These are phyloP conservation scores for Cyprinus carpio DNA, from an alignment of 2,113 vertebrate genomes.

Conservation along the genomic window DNA sequence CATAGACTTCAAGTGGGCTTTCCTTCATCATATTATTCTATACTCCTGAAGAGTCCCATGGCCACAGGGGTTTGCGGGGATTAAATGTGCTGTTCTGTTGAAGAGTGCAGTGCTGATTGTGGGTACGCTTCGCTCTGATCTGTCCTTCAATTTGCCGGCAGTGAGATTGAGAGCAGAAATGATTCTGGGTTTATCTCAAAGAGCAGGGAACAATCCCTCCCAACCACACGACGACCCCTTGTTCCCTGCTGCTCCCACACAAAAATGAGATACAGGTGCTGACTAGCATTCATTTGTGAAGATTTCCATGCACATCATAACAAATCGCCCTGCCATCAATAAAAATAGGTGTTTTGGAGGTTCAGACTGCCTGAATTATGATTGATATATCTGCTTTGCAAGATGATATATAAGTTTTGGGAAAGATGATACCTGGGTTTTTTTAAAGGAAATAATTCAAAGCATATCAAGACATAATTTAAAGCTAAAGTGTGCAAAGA, in stretches of 20 bases:
- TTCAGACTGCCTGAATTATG: not conserved
- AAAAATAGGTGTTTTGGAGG: not conserved
- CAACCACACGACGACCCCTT: not conserved
- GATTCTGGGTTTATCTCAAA: slow-evolving; percentile 50
- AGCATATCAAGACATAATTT: too few relatives aligned
- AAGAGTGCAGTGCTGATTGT: slow-evolving; percentile 32
- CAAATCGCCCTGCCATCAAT: not conserved
- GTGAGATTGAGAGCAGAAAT: slow-evolving; percentile 45
- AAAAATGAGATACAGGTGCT: slow-evolving; percentile 13
- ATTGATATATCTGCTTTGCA: not conserved
- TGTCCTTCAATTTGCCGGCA: slow-evolving; percentile 35
- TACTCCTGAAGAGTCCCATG: not conserved
- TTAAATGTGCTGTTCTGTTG: slow-evolving; percentile 27
- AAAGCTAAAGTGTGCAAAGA: too few relatives aligned
- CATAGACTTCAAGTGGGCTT: not conserved
- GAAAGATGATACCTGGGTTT: not conserved
- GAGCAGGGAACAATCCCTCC: slow-evolving; percentile 31
- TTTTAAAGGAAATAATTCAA: too few relatives aligned
- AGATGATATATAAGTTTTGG: not conserved
- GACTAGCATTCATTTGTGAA: slow-evolving; percentile 18
- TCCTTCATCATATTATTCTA: not conserved
- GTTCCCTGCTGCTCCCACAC: slow-evolving; percentile 16
- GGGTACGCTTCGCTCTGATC: slow-evolving; percentile 22
- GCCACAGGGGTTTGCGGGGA: slow-evolving; percentile 35
- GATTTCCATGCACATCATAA: not conserved